Percentiles rank a stretch among this genome's conserved stretches.
Conservation (phyloP, 2,888 invertebrate genomes). For the Pachymerium ferrugineum region DNA sequence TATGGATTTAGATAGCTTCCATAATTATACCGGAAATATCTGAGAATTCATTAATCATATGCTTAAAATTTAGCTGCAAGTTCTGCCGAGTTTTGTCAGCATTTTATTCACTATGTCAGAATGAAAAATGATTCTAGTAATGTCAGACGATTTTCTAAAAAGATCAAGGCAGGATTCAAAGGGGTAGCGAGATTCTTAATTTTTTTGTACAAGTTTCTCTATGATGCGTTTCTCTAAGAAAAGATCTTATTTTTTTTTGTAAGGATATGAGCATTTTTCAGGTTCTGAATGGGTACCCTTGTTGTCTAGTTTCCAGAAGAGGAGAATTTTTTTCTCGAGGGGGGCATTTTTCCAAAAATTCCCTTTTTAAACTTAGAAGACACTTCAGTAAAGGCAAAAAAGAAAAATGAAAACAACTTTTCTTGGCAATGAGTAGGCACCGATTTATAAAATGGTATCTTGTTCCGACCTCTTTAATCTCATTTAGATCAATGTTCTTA, state of each 20-base stretch:
- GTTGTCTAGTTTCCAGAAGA: slow-evolving; percentile 27
- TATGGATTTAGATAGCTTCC: not conserved
- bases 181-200: not conserved
- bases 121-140: slow-evolving; percentile 19
- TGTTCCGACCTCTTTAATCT: not conserved
- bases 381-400: not conserved
- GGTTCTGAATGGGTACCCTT: slow-evolving; percentile 24
- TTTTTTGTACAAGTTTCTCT: not conserved
- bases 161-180: slow-evolving; percentile 17
- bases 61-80: not conserved
- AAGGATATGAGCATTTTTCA: slow-evolving; percentile 22
- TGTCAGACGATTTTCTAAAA: not conserved
- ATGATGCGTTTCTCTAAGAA: slow-evolving; percentile 8
- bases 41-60: not conserved
- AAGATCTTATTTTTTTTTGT: not conserved
- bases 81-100: not conserved
- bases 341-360: slow-evolving; percentile 27
- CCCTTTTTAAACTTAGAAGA: slow-evolving; percentile 21
- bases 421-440: slow-evolving; percentile 13
- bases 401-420: slow-evolving; percentile 20
- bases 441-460: slow-evolving; percentile 8
- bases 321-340: slow-evolving; percentile 4
- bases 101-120: slow-evolving; percentile 17
- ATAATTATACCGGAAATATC: slow-evolving; percentile 13
- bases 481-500: not conserved